Conservation (phyloP, 2,888 invertebrate species). For the Strigamia maritima region DNA sequence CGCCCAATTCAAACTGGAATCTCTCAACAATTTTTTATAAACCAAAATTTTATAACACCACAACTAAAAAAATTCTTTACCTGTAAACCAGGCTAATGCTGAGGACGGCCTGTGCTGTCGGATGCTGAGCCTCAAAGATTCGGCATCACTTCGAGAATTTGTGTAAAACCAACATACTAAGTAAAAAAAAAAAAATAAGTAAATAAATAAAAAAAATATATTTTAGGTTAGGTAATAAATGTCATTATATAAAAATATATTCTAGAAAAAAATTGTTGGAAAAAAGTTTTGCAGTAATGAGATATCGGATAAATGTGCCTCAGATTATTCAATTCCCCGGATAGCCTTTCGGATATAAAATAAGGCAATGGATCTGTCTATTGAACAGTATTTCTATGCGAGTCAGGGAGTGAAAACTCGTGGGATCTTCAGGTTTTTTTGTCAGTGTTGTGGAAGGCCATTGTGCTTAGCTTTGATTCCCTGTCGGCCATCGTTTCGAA, state of each 20-base stretch:
- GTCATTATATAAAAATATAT: no score
- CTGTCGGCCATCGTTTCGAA: slow-evolving; percentile 23
- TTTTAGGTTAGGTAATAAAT: no score
- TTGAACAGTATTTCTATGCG: slow-evolving; percentile 24
- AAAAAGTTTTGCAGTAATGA: slow-evolving; percentile 15
- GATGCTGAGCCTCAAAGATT: not conserved
- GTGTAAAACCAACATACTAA: not conserved
- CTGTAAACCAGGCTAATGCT: slow-evolving; percentile 9
- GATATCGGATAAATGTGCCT: not conserved
- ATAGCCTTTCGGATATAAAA: slow-evolving; percentile 24
- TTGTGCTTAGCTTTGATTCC: slow-evolving; percentile 20
- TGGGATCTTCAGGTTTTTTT: slow-evolving; percentile 6
- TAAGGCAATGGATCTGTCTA: not conserved
- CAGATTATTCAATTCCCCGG: slow-evolving; percentile 6
- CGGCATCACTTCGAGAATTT: not conserved
- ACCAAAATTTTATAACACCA: no score
- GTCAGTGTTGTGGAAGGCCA: slow-evolving; percentile 1
- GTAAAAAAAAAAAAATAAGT: not conserved
- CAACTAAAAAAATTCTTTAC: no score
- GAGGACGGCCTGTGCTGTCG: slow-evolving; percentile 5
- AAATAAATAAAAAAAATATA: not conserved
- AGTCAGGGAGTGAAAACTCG: slow-evolving; percentile 14
- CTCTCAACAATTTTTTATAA: no score
- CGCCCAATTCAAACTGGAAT: no score
- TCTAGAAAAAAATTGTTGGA: not conserved